Base-by-base conservation (phyloP, 2,888 invertebrate species). In the Euclidia mi region DNA sequence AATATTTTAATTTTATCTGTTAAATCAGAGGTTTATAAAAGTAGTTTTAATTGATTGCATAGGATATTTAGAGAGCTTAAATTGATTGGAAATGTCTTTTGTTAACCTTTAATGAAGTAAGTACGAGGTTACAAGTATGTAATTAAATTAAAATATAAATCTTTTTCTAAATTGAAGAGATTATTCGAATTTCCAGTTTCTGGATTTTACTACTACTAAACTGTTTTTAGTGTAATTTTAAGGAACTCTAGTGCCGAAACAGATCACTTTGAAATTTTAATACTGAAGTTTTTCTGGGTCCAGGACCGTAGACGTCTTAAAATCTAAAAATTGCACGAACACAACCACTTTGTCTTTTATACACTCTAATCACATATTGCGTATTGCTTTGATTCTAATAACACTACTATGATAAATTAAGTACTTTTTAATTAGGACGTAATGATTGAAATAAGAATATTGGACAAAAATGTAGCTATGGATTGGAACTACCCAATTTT, bases 331-430 rank as follows among this genome's bases (percentile, higher is more conserved):
- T 94, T 94, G 94, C 94, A 94, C 94, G 61, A 92, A 93, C 93
- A 94, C 94, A 94, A 94, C 94, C 94, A 84, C 88, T 77, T 86
- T 90, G 91, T 93, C 91, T 92, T 93, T 92, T 92, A 63, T 89
- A 90, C 88, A 87, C 79, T 81, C 84, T 84, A 87, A 92, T 92
- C 92, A 92, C 91, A 92, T 87, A 80, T 78, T 79, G 77, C 79
- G 81, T 93, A 92, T 93, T 93, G 93, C 92, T 94, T 86, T 75
- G 67, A 63, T 61, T 66, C 66, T 79, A 71, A 25, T 25, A 25
- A 71, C 51, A 59, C 80, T 82, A 79, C 62, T 79, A 65, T 66
- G 71, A 72, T 77, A 80, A 60, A 82, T 82, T 82, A 84, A 78
- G 72, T 81, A 79, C 72, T 65, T 74, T 59, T 65, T 61, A 35